Evolutionary conservation across 2,797 vertebrate genomes (phyloP), one percentile per base, ranked within the genome.

Genomic region (Phylloscopus collybita): DNA sequence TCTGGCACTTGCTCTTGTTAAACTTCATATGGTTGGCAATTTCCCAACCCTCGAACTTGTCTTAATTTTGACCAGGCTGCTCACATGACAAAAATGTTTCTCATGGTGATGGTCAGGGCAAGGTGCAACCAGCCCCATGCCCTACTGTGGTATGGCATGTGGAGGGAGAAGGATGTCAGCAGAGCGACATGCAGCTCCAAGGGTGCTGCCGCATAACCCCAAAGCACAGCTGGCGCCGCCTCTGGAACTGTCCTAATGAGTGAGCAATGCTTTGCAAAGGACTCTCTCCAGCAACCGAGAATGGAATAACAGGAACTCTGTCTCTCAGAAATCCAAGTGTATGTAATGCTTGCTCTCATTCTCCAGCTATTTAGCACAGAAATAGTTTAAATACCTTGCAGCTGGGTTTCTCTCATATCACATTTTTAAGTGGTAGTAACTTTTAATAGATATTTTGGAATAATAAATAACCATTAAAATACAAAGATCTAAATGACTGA

Each of bases 211-310:
- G 21, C 0, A 2, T 44, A 78, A 65, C 47, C 26, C 69, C 10
- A 2, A 54, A 79, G 9, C 3, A 6, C 0, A 0, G 26, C 44
- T 27, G 10, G 44, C 34, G 59, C 57, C 0, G 0, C 49, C 51
- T 38, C 19, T 38, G 54, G n/a, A 69, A 49, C 23, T 2, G 1
- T 21, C 36, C 23, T 84, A 60, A 76, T 5, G 36, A 64, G 47
- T 0, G 23, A 91, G 34, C 26, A 40, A 32, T 5, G 40, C 53
- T 78, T 71, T 0, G 3, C 50, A 54, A 71, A 67, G 32, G 45
- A 86, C 26, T 36, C 65, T 59, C 72, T 88, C 62, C 61, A 81
- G 75, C 72, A 90, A 36, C 5, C 18, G 10, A 73, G 89, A 74
- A 86, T 51, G 9, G 82, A 74, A 40, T 50, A 87, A 69, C 42